Conservation (phyloP, 2,888 invertebrate species). For the Nomada hirtipes region DNA sequence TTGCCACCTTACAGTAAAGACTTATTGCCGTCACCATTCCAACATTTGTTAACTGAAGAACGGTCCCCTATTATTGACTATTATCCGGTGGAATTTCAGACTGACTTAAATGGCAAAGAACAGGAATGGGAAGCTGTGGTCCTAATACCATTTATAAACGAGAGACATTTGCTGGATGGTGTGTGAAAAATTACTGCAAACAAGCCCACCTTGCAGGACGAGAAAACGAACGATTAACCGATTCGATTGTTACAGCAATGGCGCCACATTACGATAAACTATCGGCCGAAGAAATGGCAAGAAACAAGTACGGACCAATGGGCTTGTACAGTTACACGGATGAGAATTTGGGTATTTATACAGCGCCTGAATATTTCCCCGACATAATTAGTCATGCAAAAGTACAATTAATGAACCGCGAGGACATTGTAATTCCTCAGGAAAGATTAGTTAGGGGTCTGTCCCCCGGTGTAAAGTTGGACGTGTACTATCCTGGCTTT, state of each 20-base stretch:
- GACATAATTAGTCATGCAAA: constrained; percentile 86
- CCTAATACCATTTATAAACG: constrained; percentile 96
- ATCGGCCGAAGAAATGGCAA: constrained; percentile 88
- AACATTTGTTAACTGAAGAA: constrained; percentile 90
- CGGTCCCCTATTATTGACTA: constrained; percentile 94
- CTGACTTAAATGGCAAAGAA: constrained; percentile 97
- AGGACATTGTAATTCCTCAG: constrained; percentile 87
- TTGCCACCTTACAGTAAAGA: constrained; percentile 94
- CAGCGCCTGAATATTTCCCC: constrained; percentile 88
- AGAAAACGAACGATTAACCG: no score
- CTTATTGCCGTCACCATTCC: constrained; percentile 91
- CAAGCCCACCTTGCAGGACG: neutral
- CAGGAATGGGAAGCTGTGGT: constrained; percentile 99
- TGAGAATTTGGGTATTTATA: constrained; percentile 86
- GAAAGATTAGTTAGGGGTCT: constrained; percentile 89
- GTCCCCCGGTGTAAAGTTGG: constrained; percentile 88
- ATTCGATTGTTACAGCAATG: constrained; percentile 87
- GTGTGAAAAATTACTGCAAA: neutral
- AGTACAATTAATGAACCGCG: constrained; percentile 85
- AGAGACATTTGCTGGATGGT: constrained; percentile 85
- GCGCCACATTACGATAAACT: constrained; percentile 88
- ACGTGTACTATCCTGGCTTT: constrained; percentile 94
- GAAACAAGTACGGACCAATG: constrained; percentile 96
- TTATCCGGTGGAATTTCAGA: constrained; percentile 95
- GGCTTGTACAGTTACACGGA: constrained; percentile 89